Conservation (phyloP, 23 tunicate genomes). For the Trididemnum clinides region DNA sequence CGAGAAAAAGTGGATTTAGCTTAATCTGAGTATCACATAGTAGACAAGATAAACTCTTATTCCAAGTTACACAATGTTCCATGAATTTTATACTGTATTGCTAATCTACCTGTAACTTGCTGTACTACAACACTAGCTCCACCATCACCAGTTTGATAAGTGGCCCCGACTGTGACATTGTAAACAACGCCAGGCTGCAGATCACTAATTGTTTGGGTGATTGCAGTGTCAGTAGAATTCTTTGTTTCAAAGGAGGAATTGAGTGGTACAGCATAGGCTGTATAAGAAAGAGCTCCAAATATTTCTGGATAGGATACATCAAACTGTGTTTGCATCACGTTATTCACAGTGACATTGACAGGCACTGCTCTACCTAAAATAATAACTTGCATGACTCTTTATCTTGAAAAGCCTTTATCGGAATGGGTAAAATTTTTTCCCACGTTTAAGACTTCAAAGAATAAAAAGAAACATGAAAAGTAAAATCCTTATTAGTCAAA, state of each 20-base stretch:
- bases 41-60: no score
- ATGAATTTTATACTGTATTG: not conserved
- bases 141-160: slow-evolving; percentile 1
- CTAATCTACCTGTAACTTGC: slow-evolving; percentile 38
- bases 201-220: not conserved
- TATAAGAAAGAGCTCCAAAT: slow-evolving; percentile 28
- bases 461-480: no score
- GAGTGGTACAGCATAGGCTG: not conserved
- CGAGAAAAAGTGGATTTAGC: no score
- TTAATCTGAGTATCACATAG: no score
- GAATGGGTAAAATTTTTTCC: no score
- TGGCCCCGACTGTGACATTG: slow-evolving; percentile 4
- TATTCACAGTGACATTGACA: not conserved
- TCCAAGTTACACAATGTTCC: not conserved
- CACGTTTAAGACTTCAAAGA: no score
- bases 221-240: not conserved
- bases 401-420: no score
- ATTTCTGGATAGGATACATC: slow-evolving; percentile 19
- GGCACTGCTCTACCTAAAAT: slow-evolving; percentile 32
- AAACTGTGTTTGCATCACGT: not conserved
- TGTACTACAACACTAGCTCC: not conserved
- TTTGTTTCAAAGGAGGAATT: not conserved
- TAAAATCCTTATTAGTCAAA: no score
- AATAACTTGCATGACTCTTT: no score
- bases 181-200: slow-evolving; percentile 9